Conservation (phyloP, 2,888 invertebrate species). For the Drosophila phalerata region DNA sequence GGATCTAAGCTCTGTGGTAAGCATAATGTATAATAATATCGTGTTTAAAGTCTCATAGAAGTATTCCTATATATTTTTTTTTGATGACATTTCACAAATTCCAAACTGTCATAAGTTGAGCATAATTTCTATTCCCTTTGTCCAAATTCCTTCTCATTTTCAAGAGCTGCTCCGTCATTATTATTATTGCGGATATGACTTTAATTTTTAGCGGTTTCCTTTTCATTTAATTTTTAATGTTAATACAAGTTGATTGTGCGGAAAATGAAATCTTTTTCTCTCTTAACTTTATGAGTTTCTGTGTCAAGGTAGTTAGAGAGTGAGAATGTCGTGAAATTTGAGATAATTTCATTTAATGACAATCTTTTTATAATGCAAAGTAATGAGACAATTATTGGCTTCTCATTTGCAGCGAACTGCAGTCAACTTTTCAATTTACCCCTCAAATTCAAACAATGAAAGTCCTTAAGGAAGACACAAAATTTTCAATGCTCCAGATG, state of each 20-base stretch:
- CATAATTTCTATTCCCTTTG: constrained; percentile 19
- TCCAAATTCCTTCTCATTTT: constrained; percentile 9
- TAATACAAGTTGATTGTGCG: constrained; percentile 69
- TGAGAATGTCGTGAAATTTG: constrained; percentile 38
- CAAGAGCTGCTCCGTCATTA: constrained; percentile 48
- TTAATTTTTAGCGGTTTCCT: constrained; percentile 64
- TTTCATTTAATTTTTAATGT: constrained; percentile 62
- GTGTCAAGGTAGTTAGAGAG: constrained; percentile 32
- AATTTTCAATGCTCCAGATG: constrained; percentile 47
- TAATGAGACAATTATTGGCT: constrained; percentile 74
- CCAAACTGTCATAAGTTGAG: constrained; percentile 12
- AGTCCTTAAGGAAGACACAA: constrained; percentile 71
- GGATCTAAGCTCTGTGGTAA: constrained; percentile 14
- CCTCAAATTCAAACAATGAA: constrained; percentile 58
- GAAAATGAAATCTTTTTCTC: constrained; percentile 59
- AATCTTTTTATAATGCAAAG: constrained; percentile 52
- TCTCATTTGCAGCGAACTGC: constrained; percentile 58
- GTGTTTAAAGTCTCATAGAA: no score
- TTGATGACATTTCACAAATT: constrained; percentile 22
- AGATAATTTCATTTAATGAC: constrained; percentile 66
- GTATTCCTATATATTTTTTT: neutral
- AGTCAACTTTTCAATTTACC: constrained; percentile 70
- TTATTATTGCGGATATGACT: constrained; percentile 66
- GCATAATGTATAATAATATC: constrained; percentile 13
- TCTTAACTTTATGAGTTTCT: neutral